Conservation (phyloP, 2,797 vertebrate species). For the Rhynchonycteris naso region DNA sequence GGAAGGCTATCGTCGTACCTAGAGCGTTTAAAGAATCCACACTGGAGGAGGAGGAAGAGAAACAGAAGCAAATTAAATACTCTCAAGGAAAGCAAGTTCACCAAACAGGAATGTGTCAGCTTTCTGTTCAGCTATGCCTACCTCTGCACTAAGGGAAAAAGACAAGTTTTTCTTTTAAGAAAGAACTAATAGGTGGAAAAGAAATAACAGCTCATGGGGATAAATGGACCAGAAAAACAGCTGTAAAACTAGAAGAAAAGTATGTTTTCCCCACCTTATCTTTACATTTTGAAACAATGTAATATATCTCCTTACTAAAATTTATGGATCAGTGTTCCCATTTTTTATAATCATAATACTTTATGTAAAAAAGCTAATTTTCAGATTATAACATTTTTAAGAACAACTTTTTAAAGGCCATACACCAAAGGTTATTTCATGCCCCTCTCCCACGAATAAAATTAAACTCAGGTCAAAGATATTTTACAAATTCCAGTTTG, state of each 20-base stretch:
- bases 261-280: constrained; percentile 33
- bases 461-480: constrained; percentile 48
- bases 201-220: neutral
- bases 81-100: neutral
- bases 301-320: neutral
- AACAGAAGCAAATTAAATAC: constrained; percentile 27
- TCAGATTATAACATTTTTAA: constrained; percentile 37
- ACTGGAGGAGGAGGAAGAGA: constrained; percentile 85
- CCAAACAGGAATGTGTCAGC: neutral
- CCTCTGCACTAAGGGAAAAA: constrained; percentile 31
- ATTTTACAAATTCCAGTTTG: constrained; percentile 40
- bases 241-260: constrained; percentile 53
- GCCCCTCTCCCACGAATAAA: neutral
- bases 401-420: neutral
- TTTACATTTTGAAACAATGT: neutral
- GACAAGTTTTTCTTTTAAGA: constrained; percentile 47
- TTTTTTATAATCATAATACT: constrained; percentile 1
- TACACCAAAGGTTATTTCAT: constrained; percentile 54
- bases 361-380: neutral
- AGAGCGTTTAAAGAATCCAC: constrained; percentile 97
- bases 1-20: constrained; percentile 95
- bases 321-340: neutral
- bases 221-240: neutral
- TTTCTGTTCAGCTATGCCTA: constrained; percentile 48
- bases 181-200: constrained; percentile 41